Evolutionary conservation across 2,888 invertebrate species (phyloP).

Genomic region (Polydrusus cervinus): DNA sequence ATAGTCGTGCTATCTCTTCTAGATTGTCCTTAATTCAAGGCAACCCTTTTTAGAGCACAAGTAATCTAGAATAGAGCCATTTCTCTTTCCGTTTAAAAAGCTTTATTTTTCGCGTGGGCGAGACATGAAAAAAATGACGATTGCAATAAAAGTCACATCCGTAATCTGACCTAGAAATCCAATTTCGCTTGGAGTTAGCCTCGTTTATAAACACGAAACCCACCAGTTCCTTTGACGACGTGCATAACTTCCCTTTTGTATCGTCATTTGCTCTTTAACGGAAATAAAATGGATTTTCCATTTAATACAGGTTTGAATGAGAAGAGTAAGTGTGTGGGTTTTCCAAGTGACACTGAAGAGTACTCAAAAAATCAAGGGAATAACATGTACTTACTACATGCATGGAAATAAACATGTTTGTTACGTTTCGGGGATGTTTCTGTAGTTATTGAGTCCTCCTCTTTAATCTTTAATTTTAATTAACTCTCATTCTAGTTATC

Average conservation of each 20-base stretch:
- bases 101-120: background rate
- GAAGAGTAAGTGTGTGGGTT: background rate
- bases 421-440: no score
- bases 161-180: background rate
- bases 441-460: no score
- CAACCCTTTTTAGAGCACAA: no score
- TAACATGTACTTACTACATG: no score
- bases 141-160: background rate
- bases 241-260: background rate
- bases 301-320: background rate
- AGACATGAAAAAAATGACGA: background rate
- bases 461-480: no score
- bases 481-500: no score
- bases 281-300: background rate
- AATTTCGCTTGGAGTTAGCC: conserved; percentile 4
- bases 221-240: background rate
- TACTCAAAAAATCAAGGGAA: no score
- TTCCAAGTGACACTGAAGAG: background rate
- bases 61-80: no score
- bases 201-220: conserved; percentile 3
- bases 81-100: no score
- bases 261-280: background rate
- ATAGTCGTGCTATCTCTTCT: no score
- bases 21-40: no score
- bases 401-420: no score